Base-by-base conservation (phyloP, 2,888 invertebrate species). In the Andrena bicolor region DNA sequence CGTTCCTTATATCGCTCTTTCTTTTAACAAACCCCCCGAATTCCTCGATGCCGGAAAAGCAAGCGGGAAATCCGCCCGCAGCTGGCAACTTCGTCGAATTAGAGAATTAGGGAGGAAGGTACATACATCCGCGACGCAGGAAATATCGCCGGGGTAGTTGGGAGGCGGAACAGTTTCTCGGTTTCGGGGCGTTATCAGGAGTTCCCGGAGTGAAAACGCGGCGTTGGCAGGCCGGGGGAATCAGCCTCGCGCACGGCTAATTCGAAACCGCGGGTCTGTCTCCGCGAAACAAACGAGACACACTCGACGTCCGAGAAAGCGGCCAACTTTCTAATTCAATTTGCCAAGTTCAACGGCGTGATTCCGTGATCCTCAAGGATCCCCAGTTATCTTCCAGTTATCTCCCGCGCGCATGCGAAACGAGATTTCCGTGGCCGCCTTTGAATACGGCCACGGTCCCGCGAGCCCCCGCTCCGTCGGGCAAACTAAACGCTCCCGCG, bases 281-380 rank as follows among this genome's bases (percentile, higher is more conserved):
- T 26, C 35, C 28, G 1, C 0, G 16, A 51, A 61, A 66, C 77
- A 48, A 60, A 76, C 80, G 82, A 86, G 85, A 88, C 86, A 86
- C 64, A 82, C 86, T 65, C 82, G 69, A 64, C 77, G 80, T 75
- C 85, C 76, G 81, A 81, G 86, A 82, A 80, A 81, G 66, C 84
- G 77, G 26, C 72, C 78, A 90, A 90, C 90, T 90, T 90, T 84
- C 87, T 87, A 88, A 90, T 90, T 90, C 87, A 86, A 91, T 91
- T 87, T 88, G 77, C 86, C 84, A 85, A 88, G 85, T 87, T 88
- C 77, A 84, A 71, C 82, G 69, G 51, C 71, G 83, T 85, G 88
- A 88, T 90, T 85, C 74, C 86, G 75, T 72, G 78, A 85, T 86
- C 83, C 79, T 78, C 82, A 85, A 85, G 81, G 80, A 85, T 83